Base-by-base conservation (phyloP, 2,888 invertebrate genomes). In the Chrysolina haemoptera region DNA sequence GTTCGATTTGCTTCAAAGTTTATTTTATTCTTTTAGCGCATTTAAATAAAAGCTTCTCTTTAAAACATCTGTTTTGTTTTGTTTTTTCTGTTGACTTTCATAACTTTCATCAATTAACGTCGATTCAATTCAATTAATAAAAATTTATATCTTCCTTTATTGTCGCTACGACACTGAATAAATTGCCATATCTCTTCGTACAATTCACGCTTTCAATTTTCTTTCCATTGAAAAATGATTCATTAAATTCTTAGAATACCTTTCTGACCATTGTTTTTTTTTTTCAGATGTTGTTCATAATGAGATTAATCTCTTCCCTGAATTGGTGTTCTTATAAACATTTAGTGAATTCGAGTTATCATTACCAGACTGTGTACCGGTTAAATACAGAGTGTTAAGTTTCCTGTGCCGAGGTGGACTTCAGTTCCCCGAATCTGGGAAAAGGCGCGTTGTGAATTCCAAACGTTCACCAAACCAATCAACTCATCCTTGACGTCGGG, bases 321-420 rank as follows among this genome's bases (percentile, higher is more conserved):
- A 84, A 83, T 77, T 81, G 82, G 84, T 84, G 84, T 78, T 83
- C 82, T 74, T 81, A 85, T 82, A 84, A 85, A 83, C 84, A 84
- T 82, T 84, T 85, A 79, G 81, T 82, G 70, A 81, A 81, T 75
- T 84, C 82, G 62, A 82, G 84, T 80, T 81, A 83, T 70, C 81
- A 83, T 79, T 84, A 84, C 78, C 85, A 84, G 85, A 85, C 85
- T 85, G 85, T 83, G 83, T 83, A 80, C 74, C 74, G 76, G 40
- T 71, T 74, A 63, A 74, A 78, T 73, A 74, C 65, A 71, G 64
- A 66, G 64, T 77, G 73, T 73, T 79, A 77, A 76, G 76, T 76
- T 68, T 55, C 40, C 53, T 48, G 40, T 41, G 63, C 12, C 41
- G 62, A 40, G 3, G 20, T 46, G n/a, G 5, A n/a, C 40, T 53